Conservation (phyloP, 2,113 vertebrate genomes). For the Hemibates koningsi region DNA sequence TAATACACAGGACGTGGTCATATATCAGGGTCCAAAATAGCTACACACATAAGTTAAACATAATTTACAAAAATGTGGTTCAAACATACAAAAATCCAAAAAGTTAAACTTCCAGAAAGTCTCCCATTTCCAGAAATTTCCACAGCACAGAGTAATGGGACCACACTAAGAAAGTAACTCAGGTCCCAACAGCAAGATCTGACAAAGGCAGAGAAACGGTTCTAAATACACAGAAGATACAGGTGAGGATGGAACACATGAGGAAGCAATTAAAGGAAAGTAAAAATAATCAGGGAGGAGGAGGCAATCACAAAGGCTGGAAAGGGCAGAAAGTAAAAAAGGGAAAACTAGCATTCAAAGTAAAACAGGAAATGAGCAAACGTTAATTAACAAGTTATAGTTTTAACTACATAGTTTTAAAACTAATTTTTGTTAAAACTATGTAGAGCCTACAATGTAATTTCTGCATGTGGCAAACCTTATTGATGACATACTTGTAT, state of each 20-base stretch:
- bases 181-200: background rate
- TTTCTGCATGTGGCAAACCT: background rate
- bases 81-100: background rate
- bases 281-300: background rate
- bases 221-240: background rate
- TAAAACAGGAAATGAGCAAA: background rate
- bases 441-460: background rate
- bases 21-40: background rate
- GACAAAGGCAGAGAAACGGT: background rate
- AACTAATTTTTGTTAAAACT: background rate
- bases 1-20: background rate
- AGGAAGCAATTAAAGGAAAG: background rate
- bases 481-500: background rate
- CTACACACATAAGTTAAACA: background rate
- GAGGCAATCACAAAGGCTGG: background rate
- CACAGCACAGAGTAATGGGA: background rate
- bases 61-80: background rate
- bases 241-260: background rate
- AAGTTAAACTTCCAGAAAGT: background rate
- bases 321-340: background rate
- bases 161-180: background rate
- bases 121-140: background rate
- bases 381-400: background rate
- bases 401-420: background rate
- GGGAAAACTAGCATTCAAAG: background rate